phyloP scores from a whole-genome alignment of 2,113 vertebrate species.

The Anser brachyrhynchus region DNA sequence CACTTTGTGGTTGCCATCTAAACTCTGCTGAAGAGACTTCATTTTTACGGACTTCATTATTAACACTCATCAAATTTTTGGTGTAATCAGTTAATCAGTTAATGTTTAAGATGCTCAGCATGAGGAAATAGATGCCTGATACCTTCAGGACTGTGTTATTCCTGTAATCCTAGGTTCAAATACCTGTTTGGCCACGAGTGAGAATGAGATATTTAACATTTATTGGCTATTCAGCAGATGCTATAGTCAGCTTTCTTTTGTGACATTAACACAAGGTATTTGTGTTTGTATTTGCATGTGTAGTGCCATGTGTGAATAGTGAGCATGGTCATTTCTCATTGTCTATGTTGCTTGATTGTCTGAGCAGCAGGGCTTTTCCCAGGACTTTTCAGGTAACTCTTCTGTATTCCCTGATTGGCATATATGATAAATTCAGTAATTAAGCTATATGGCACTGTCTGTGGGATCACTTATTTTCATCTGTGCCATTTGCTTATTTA shows the following conservation, averaged over 20 bases:
- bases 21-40: neutral
- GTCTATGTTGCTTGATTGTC: neutral
- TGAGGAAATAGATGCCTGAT: neutral
- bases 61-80: neutral
- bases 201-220: fast-evolving
- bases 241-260: neutral
- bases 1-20: neutral
- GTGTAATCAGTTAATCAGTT: neutral
- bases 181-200: neutral
- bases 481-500: neutral
- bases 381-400: neutral
- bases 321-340: neutral
- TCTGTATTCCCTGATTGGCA: neutral
- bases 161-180: neutral
- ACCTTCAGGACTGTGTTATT: neutral
- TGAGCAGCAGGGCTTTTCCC: neutral
- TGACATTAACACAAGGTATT: neutral
- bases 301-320: neutral
- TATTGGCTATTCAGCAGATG: neutral
- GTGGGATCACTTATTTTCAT: neutral
- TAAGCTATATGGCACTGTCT: neutral
- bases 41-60: neutral
- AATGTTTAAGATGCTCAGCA: neutral
- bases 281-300: neutral
- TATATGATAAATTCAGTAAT: neutral